These are phyloP conservation scores for Araneus ventricosus DNA, from an alignment of 1,140 invertebrate genomes.

Conservation along the genomic window DNA sequence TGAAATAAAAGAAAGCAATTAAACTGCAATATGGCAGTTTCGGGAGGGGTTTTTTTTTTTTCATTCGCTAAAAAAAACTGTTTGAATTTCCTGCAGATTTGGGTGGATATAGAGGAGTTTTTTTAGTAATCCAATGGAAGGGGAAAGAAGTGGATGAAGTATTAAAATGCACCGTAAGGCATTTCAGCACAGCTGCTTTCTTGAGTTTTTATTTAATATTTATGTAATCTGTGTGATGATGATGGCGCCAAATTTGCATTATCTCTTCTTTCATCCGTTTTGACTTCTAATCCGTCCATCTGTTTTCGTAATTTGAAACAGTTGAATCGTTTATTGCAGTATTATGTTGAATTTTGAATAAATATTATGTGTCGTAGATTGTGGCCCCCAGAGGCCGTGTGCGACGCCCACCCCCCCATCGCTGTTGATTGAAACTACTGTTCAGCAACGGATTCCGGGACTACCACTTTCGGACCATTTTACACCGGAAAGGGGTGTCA, in stretches of 20 bases:
- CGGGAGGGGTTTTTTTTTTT: neutral
- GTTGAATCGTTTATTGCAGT: too few species aligned
- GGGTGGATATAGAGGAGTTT: neutral
- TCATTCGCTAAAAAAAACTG: neutral
- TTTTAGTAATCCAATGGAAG: neutral
- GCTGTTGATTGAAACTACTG: too few species aligned
- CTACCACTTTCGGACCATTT: too few species aligned
- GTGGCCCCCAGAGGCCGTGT: too few species aligned
- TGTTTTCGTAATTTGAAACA: too few species aligned
- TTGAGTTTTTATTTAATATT: neutral
- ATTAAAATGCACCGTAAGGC: neutral
- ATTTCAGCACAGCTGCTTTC: neutral
- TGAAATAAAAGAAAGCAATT: constrained; percentile 8
- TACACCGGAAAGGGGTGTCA: too few species aligned
- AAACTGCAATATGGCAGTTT: neutral
- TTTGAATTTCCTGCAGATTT: neutral
- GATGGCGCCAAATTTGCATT: neutral
- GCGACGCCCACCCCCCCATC: too few species aligned
- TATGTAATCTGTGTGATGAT: neutral
- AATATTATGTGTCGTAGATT: too few species aligned
- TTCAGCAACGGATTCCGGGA: too few species aligned
- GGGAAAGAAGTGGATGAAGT: neutral
- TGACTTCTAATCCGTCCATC: too few species aligned
- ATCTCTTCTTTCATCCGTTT: neutral
- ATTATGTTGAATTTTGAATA: too few species aligned